Base-by-base conservation (phyloP, 2,113 vertebrate genomes). In the Scomber scombrus region DNA sequence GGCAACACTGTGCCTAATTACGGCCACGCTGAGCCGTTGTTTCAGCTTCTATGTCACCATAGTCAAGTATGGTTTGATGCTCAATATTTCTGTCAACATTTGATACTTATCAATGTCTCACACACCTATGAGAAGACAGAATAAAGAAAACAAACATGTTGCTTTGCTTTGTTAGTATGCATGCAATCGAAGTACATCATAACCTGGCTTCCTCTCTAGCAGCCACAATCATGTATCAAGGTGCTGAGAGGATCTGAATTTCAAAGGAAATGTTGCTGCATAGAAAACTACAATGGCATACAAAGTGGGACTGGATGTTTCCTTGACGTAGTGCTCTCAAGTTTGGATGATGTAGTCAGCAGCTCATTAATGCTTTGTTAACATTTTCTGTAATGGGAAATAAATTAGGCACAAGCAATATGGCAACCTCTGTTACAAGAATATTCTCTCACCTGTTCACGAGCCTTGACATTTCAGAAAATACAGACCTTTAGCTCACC, bases 301-400 rank as follows among this genome's bases (percentile, higher is more conserved):
- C 87, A 88, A 84, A 92, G 89, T 69, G 81, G 78, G 76, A 67
- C 52, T 1, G 58, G 73, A 77, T 85, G 89, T 67, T 90, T 88
- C 86, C 86, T 84, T 78, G 88, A 86, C 89, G 71, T 64, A 61
- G 74, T 77, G 81, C 72, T 88, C 89, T 86, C 82, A 91, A 88
- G 87, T 71, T 58, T 75, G 70, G 85, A 85, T 79, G 85, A 82
- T 82, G 85, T 47, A 75, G 89, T 85, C 87, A 87, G 84, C 85
- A 88, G 78, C 89, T 90, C 85, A 76, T 92, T 90, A 89, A 87
- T 81, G 87, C 87, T 89, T 89, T 85, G 80, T 89, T 89, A 89
- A 86, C 87, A 91, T 87, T 88, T 87, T 88, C 82, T 76, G 60
- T 88, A 89, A 91, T 91, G 85, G 76, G 76, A 91, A 88, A 91